phyloP scores from a whole-genome alignment of 2,113 vertebrate genomes.

The Litocranius walleri region DNA sequence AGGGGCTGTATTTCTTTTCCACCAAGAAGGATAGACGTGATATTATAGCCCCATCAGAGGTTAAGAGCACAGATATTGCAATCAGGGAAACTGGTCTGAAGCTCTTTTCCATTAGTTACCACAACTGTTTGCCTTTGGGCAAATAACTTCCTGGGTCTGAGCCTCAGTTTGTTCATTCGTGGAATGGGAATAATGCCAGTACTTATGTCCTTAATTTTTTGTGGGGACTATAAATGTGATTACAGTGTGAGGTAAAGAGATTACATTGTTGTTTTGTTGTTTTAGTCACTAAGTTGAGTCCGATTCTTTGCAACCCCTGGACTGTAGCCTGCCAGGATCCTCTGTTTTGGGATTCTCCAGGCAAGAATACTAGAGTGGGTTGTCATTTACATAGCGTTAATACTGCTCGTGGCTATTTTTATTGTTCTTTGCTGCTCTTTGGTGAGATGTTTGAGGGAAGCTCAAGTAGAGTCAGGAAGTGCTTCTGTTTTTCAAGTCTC shows the following conservation, averaged over 20 bases:
- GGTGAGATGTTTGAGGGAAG: background rate
- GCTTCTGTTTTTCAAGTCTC: background rate
- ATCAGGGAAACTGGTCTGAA: background rate
- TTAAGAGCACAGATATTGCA: background rate
- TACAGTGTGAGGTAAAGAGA: background rate
- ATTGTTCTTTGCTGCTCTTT: background rate
- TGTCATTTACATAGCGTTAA: background rate
- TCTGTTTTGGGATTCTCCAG: background rate
- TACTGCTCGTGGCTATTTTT: background rate
- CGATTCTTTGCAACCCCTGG: background rate
- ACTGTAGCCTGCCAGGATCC: background rate
- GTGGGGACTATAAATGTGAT: background rate
- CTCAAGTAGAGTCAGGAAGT: background rate
- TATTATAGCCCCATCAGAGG: background rate
- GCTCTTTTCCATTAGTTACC: background rate
- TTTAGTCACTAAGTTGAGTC: background rate
- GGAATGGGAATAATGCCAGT: background rate
- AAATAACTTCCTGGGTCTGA: background rate
- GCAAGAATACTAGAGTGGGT: background rate
- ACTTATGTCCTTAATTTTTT: background rate
- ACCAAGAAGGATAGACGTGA: background rate
- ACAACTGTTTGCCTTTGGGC: background rate
- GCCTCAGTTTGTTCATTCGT: background rate
- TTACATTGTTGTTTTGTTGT: background rate
- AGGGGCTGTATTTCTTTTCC: background rate